These are phyloP conservation scores for Agrotis puta DNA, from an alignment of 2,888 invertebrate species.

Conservation along the genomic window DNA sequence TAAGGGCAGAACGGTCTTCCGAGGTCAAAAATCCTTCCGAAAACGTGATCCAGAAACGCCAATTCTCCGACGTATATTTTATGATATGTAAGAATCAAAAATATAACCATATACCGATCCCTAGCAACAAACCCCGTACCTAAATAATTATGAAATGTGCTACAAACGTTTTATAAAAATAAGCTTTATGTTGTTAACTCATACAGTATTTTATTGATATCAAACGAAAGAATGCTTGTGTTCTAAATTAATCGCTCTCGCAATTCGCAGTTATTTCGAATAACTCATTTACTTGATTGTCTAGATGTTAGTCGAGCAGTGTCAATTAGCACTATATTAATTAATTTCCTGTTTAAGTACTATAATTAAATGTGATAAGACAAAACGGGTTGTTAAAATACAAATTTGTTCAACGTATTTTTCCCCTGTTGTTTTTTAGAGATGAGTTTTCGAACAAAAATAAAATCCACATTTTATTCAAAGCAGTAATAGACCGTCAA, in stretches of 20 bases:
- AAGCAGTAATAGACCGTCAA: constrained; percentile 6
- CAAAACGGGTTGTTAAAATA: constrained; percentile 64
- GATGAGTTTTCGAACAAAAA: background rate
- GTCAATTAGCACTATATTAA: constrained; percentile 61
- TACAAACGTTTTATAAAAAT: constrained; percentile 55
- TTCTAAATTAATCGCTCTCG: constrained; percentile 63
- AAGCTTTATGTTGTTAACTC: constrained; percentile 81
- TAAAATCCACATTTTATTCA: background rate
- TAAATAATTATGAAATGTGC: constrained; percentile 49
- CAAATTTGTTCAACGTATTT: constrained; percentile 17
- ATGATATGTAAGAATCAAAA: constrained; percentile 23
- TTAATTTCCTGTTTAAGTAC: constrained; percentile 67
- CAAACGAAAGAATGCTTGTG: constrained; percentile 75
- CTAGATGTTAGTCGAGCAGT: constrained; percentile 56
- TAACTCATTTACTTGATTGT: constrained; percentile 50
- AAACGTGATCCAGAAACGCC: constrained; percentile 26
- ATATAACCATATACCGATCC: constrained; percentile 30
- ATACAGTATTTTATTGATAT: constrained; percentile 70
- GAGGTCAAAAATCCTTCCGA: constrained; percentile 35
- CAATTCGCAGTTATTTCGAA: constrained; percentile 47
- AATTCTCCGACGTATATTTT: constrained; percentile 28
- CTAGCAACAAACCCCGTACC: constrained; percentile 22
- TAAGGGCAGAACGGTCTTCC: constrained; percentile 37
- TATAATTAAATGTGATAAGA: constrained; percentile 60
- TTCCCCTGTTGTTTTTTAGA: constrained; percentile 12